phyloP scores from a whole-genome alignment of 2,113 vertebrate genomes.

The Platysternon megacephalum region DNA sequence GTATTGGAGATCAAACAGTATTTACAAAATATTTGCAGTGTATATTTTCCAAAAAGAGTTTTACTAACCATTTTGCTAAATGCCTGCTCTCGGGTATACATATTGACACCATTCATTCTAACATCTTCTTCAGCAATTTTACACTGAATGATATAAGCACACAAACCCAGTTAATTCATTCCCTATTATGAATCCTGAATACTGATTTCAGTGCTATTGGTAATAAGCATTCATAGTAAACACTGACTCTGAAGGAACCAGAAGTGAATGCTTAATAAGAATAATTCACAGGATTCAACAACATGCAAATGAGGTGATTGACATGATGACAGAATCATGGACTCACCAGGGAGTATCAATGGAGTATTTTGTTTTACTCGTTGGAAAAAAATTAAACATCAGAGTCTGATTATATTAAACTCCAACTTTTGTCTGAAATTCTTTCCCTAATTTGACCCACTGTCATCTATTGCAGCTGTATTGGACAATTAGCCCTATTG shows the following conservation, averaged over 20 bases:
- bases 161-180: constrained; percentile 64
- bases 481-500: constrained; percentile 45
- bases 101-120: background rate
- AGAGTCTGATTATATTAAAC: background rate
- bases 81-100: background rate
- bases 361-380: constrained; percentile 42
- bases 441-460: constrained; percentile 38
- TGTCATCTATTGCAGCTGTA: constrained; percentile 46
- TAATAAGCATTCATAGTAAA: constrained; percentile 39
- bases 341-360: constrained; percentile 23
- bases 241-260: constrained; percentile 21
- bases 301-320: constrained; percentile 61
- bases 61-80: background rate
- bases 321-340: constrained; percentile 34
- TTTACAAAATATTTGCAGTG: background rate
- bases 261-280: constrained; percentile 58
- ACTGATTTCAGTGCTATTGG: constrained; percentile 51
- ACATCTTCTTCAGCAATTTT: constrained; percentile 44
- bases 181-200: constrained; percentile 37
- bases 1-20: background rate
- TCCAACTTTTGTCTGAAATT: constrained; percentile 38
- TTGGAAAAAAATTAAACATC: constrained; percentile 16
- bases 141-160: constrained; percentile 50
- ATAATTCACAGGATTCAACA: constrained; percentile 41
- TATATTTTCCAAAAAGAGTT: background rate